Evolutionary conservation across 2,888 invertebrate genomes (phyloP).

Genomic region (Cheilosia variabilis): DNA sequence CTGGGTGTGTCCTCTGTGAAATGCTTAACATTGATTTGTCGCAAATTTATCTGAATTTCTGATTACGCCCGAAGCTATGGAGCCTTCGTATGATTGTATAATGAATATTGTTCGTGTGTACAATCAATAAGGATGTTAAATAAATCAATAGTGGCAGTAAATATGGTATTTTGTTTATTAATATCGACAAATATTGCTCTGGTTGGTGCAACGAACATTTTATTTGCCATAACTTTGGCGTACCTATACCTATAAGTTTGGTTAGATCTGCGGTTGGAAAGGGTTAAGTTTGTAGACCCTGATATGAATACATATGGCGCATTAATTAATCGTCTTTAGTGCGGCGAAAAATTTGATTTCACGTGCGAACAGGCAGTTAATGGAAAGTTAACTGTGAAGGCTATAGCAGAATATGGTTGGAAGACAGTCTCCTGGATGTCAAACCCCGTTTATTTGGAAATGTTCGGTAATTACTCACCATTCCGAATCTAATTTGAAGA

Average conservation of each 20-base stretch:
- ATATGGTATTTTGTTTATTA: conserved; percentile 42
- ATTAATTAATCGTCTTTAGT: conserved; percentile 40
- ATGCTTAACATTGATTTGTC: conserved; percentile 42
- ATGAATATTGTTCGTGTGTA: conserved; percentile 21
- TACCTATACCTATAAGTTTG: conserved; percentile 9
- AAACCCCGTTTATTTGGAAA: too few species aligned
- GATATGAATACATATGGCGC: conserved; percentile 15
- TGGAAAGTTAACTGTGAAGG: not conserved
- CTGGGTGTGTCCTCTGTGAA: conserved; percentile 11
- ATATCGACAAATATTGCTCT: conserved; percentile 2
- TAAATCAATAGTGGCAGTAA: conserved; percentile 41
- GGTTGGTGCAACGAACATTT: conserved; percentile 31
- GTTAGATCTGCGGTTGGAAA: conserved; percentile 2
- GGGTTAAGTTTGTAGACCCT: conserved; percentile 12
- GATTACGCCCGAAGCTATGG: conserved; percentile 21
- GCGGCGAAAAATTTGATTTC: conserved; percentile 4
- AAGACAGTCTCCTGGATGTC: too few species aligned
- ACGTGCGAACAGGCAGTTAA: conserved; percentile 19
- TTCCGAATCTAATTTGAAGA: too few species aligned
- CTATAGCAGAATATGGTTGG: too few species aligned
- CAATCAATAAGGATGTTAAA: conserved; percentile 46
- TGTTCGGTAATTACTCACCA: too few species aligned
- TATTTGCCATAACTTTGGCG: conserved; percentile 31
- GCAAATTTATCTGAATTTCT: conserved; percentile 47
- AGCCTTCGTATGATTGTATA: conserved; percentile 5